These are phyloP conservation scores for Gasterosteus aculeatus DNA, from an alignment of 2,113 vertebrate species.

Conservation along the genomic window DNA sequence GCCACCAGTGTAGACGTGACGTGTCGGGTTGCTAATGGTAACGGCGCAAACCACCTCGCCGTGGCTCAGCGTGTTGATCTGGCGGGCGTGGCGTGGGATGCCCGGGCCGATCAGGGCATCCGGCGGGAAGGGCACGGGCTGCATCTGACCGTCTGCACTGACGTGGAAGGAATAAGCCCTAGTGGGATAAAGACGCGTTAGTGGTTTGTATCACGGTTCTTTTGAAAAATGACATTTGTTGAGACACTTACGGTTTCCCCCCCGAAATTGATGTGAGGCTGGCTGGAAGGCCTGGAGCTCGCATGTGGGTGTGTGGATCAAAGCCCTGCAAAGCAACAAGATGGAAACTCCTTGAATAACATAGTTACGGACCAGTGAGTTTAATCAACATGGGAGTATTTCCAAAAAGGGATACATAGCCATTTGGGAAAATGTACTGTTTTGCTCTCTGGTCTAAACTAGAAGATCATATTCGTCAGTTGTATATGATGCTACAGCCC, in stretches of 20 bases:
- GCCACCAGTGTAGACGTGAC: conserved; percentile 93
- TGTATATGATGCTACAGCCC: not conserved
- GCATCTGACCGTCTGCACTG: conserved; percentile 94
- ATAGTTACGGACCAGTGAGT: not conserved
- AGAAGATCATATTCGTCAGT: not conserved
- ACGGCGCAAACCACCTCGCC: conserved; percentile 95
- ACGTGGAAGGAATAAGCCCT: conserved; percentile 97
- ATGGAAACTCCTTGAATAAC: conserved; percentile 9
- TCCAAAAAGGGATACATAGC: not conserved
- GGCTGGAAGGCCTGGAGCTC: conserved; percentile 90
- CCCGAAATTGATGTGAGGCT: conserved; percentile 93
- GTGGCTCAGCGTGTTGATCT: conserved; percentile 95
- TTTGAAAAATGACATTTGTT: conserved; percentile 1
- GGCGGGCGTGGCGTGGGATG: conserved; percentile 92
- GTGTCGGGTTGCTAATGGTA: conserved; percentile 94
- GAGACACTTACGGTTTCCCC: conserved; percentile 92
- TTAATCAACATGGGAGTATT: not conserved
- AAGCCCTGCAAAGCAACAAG: conserved; percentile 84
- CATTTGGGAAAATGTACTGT: not conserved
- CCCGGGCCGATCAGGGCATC: conserved; percentile 93
- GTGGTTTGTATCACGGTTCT: not conserved
- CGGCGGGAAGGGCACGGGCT: conserved; percentile 93
- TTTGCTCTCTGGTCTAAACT: not conserved
- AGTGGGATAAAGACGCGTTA: conserved; percentile 13
- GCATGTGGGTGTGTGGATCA: conserved; percentile 92